phyloP scores from a whole-genome alignment of 2,888 invertebrate species.

The Agrilus cyanescens region DNA sequence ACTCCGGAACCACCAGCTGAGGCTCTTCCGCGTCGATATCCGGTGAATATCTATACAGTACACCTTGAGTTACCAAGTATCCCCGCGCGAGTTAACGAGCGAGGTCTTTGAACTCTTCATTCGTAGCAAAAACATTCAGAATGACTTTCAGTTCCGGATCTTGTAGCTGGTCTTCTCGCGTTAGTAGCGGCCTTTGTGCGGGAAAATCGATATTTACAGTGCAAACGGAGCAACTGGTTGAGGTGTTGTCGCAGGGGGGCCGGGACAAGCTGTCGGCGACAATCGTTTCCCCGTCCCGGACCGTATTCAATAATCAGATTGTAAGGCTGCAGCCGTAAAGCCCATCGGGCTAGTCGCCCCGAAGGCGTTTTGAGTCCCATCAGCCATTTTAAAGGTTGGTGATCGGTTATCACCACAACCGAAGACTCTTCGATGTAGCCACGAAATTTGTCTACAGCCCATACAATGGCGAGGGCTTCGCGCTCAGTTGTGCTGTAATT shows the following conservation, averaged over 20 bases:
- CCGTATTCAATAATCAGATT: slow-evolving; percentile 26
- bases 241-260: slow-evolving; percentile 9
- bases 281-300: slow-evolving; percentile 25
- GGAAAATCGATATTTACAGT: too few relatives aligned
- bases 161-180: slow-evolving; percentile 8
- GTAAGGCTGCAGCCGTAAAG: slow-evolving; percentile 26
- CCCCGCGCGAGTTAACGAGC: too few relatives aligned
- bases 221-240: neutral
- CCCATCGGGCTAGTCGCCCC: slow-evolving; percentile 32
- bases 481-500: slow-evolving; percentile 20
- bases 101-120: slow-evolving; percentile 1
- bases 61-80: too few relatives aligned
- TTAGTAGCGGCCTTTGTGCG: slow-evolving; percentile 25
- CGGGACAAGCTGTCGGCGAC: slow-evolving; percentile 29
- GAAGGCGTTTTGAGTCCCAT: slow-evolving; percentile 26
- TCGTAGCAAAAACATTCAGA: slow-evolving; percentile 8
- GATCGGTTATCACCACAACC: slow-evolving; percentile 32
- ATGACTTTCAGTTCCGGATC: slow-evolving; percentile 13
- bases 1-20: too few relatives aligned
- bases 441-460: slow-evolving; percentile 29
- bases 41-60: too few relatives aligned
- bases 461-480: slow-evolving; percentile 21
- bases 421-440: slow-evolving; percentile 29
- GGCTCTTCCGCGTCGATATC: too few relatives aligned
- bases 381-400: slow-evolving; percentile 36